phyloP scores from a whole-genome alignment of 2,888 invertebrate genomes.

The Lottia scabra region DNA sequence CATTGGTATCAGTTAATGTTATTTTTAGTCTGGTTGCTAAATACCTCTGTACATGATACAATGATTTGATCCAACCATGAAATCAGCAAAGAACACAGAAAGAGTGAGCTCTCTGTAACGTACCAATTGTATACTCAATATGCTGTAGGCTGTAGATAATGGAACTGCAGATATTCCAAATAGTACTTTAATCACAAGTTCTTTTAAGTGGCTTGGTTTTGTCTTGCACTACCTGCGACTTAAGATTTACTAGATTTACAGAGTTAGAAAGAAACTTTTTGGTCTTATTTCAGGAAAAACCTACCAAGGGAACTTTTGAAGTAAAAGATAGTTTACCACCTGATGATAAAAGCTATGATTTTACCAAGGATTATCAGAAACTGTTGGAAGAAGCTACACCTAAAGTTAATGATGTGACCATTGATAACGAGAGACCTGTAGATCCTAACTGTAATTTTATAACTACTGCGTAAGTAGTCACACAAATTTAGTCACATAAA shows the following conservation, averaged over 20 bases:
- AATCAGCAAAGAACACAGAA: too few relatives aligned
- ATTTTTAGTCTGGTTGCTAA: too few relatives aligned
- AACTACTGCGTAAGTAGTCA: slow-evolving; percentile 21
- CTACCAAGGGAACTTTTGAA: slow-evolving; percentile 37
- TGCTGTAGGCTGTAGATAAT: too few relatives aligned
- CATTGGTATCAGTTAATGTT: too few relatives aligned
- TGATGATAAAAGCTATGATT: slow-evolving; percentile 37
- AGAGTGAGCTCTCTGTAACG: too few relatives aligned
- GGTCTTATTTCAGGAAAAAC: slow-evolving; percentile 42
- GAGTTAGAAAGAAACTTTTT: background rate
- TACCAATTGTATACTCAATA: too few relatives aligned
- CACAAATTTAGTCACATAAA: too few relatives aligned
- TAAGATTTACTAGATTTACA: too few relatives aligned
- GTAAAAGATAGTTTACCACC: slow-evolving; percentile 30
- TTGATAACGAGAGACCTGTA: slow-evolving; percentile 18
- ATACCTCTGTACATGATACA: too few relatives aligned
- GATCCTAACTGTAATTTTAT: background rate
- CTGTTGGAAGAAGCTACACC: slow-evolving; percentile 48
- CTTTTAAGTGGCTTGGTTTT: too few relatives aligned
- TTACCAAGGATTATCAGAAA: slow-evolving; percentile 57
- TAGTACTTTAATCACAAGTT: background rate
- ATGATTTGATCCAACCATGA: too few relatives aligned
- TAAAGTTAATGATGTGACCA: slow-evolving; percentile 24
- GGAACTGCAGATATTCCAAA: background rate
- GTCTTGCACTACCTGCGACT: too few relatives aligned